Percentiles rank a stretch among this genome's conserved stretches.
These are phyloP conservation scores for Drosophila parthenogenetica DNA, from an alignment of 2,888 invertebrate species.

Conservation along the genomic window DNA sequence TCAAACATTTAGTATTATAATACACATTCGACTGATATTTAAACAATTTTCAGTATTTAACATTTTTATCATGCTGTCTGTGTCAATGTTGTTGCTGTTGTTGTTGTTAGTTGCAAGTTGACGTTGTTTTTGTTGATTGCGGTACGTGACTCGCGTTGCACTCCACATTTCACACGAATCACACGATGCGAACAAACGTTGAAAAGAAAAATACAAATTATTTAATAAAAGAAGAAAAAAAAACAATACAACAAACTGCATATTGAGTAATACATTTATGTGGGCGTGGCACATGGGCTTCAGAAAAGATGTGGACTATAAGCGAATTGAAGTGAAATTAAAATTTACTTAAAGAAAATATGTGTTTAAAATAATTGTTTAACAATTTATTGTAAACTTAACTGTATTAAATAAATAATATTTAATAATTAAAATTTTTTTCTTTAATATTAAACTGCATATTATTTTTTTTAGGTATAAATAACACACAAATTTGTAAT, in stretches of 20 bases:
- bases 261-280: slow-evolving; percentile 35
- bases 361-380: too few species aligned
- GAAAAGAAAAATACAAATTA: slow-evolving; percentile 8
- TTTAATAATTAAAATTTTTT: too few species aligned
- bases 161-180: slow-evolving; percentile 76
- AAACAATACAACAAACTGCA: slow-evolving; percentile 28
- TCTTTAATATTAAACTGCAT: too few species aligned
- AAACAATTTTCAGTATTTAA: slow-evolving; percentile 52
- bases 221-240: slow-evolving; percentile 7
- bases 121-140: slow-evolving; percentile 24
- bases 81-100: slow-evolving; percentile 27
- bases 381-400: too few species aligned
- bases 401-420: too few species aligned
- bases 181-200: slow-evolving; percentile 35
- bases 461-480: too few species aligned
- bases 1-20: slow-evolving; percentile 12
- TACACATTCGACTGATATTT: slow-evolving; percentile 49
- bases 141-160: slow-evolving; percentile 66
- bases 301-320: background rate
- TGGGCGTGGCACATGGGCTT: slow-evolving; percentile 21
- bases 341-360: too few species aligned
- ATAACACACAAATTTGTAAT: too few species aligned
- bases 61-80: slow-evolving; percentile 58
- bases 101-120: slow-evolving; percentile 21
- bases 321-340: too few species aligned